Conservation (phyloP, 2,888 invertebrate species). For the Zhuqinia jingwanae region DNA sequence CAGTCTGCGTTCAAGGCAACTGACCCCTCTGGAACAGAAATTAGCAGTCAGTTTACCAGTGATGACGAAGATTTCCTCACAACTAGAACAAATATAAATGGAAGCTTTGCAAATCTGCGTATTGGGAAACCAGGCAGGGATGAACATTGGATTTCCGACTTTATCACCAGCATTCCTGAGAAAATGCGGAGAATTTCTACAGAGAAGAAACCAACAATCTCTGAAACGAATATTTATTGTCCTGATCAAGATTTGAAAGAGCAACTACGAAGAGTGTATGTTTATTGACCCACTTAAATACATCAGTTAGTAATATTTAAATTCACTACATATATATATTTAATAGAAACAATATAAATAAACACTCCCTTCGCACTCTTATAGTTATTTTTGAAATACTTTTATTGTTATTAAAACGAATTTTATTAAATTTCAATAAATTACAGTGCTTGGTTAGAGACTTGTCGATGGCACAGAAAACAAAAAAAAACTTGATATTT, state of each 20-base stretch:
- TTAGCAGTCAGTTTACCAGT: conserved; percentile 69
- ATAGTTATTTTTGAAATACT: too few species aligned
- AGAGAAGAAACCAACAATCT: conserved; percentile 60
- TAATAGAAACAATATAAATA: too few species aligned
- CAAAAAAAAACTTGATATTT: neutral
- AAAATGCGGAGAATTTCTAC: conserved; percentile 70
- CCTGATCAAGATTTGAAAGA: conserved; percentile 64
- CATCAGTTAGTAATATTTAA: neutral
- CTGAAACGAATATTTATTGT: conserved; percentile 60
- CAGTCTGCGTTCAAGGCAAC: conserved; percentile 66
- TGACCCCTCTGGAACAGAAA: conserved; percentile 63
- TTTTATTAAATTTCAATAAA: too few species aligned
- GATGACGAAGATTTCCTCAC: conserved; percentile 62
- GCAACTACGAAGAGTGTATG: conserved; percentile 70
- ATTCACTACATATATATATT: too few species aligned
- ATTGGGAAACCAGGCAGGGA: neutral
- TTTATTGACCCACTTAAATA: conserved; percentile 68
- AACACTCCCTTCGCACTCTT: too few species aligned
- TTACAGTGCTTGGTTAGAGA: neutral
- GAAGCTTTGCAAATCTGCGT: conserved; percentile 37
- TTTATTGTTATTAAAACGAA: too few species aligned
- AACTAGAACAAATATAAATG: conserved; percentile 25
- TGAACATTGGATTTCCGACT: conserved; percentile 63
- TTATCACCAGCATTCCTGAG: conserved; percentile 66
- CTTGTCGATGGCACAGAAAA: neutral